These are phyloP conservation scores for Xenotilapia flavipinnis DNA, from an alignment of 2,113 vertebrate genomes.

Conservation along the genomic window DNA sequence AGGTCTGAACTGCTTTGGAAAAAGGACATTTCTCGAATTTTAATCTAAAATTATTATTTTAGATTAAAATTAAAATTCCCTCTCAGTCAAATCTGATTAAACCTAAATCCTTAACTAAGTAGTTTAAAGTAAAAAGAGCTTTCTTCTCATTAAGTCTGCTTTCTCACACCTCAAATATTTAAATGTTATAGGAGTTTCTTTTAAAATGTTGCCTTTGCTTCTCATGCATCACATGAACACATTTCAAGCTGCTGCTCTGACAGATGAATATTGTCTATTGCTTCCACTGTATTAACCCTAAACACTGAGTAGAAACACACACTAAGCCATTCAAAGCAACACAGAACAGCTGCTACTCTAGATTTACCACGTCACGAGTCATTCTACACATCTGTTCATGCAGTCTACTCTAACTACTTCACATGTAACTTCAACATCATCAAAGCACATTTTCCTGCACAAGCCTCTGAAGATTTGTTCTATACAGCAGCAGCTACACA, in stretches of 20 bases:
- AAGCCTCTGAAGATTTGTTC: background rate
- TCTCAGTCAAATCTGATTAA: background rate
- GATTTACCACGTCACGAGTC: slow-evolving; percentile 11
- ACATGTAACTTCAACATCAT: slow-evolving; percentile 5
- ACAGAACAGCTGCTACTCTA: slow-evolving; percentile 44
- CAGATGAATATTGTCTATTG: background rate
- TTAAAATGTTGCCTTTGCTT: background rate
- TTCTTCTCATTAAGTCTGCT: background rate
- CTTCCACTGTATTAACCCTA: slow-evolving; percentile 22
- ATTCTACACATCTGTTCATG: slow-evolving; percentile 49
- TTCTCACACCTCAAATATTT: background rate
- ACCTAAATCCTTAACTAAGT: background rate
- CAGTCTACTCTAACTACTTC: slow-evolving; percentile 43
- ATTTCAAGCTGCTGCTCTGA: background rate
- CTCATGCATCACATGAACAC: slow-evolving; percentile 1
- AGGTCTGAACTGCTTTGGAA: fast-evolving
- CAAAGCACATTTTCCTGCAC: background rate
- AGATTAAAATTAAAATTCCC: too few species aligned
- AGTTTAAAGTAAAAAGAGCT: background rate
- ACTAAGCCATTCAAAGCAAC: slow-evolving; percentile 44
- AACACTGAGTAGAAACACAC: slow-evolving; percentile 8
- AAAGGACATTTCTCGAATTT: background rate
- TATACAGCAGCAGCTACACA: background rate
- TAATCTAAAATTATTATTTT: background rate
- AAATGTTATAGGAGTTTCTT: background rate